Conservation (phyloP, 1,140 invertebrate species). For the Hestina assimilis region DNA sequence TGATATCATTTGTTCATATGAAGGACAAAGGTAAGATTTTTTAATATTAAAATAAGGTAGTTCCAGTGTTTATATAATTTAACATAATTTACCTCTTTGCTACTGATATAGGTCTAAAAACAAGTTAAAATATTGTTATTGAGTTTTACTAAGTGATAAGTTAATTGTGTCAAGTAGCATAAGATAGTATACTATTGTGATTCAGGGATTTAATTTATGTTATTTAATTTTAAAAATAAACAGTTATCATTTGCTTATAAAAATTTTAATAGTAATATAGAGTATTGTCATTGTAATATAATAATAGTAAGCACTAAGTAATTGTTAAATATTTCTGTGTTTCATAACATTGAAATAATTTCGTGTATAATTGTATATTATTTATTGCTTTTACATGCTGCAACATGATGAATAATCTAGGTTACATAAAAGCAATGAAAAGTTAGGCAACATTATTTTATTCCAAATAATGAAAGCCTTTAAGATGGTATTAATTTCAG, state of each 20-base stretch:
- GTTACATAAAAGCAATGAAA: neutral
- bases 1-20: too few relatives aligned
- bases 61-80: too few relatives aligned
- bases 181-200: constrained; percentile 9
- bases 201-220: constrained; percentile 4
- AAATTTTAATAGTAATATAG: too few relatives aligned
- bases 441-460: neutral
- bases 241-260: too few relatives aligned
- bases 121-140: constrained; percentile 8
- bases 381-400: neutral
- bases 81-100: too few relatives aligned
- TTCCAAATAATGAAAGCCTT: too few relatives aligned
- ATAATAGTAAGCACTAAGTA: too few relatives aligned
- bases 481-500: too few relatives aligned
- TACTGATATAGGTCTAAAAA: too few relatives aligned
- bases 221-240: neutral
- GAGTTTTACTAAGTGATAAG: constrained; percentile 13
- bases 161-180: constrained; percentile 22
- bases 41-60: too few relatives aligned
- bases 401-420: neutral
- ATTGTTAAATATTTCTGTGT: neutral
- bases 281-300: too few relatives aligned
- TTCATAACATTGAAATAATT: neutral
- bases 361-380: neutral
- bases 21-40: too few relatives aligned